A percentile compares a stretch with the other conserved stretches of the same genome.
Evolutionary conservation across 2,797 vertebrate species (phyloP).

Genomic region (Acanthopagrus latus): DNA sequence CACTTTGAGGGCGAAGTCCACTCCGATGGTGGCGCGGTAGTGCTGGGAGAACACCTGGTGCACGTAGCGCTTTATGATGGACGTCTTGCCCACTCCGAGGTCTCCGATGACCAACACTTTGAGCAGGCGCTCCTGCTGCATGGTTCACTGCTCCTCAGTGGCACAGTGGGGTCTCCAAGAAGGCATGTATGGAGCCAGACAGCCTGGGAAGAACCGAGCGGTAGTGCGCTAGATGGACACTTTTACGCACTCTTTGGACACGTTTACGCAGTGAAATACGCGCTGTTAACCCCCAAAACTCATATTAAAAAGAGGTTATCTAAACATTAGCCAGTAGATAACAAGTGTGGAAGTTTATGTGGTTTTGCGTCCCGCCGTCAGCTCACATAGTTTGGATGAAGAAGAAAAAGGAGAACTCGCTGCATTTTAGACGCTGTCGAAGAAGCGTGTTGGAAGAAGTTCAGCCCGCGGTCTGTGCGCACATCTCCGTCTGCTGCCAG

Average conservation of each 20-base stretch:
- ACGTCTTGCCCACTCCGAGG: slow-evolving; percentile 87
- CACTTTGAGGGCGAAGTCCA: slow-evolving; percentile 88
- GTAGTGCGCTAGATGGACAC: no score
- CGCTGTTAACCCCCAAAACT: no score
- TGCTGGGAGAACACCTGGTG: slow-evolving; percentile 88
- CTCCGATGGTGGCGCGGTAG: slow-evolving; percentile 87
- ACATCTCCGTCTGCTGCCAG: slow-evolving; percentile 1
- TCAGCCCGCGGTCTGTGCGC: slow-evolving; percentile 36
- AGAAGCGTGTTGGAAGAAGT: not conserved
- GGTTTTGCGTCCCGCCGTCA: not conserved
- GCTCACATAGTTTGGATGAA: not conserved
- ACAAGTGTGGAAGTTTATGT: not conserved
- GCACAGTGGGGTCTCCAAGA: slow-evolving; percentile 20
- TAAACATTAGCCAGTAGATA: no score
- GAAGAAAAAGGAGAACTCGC: not conserved
- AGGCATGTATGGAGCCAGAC: not conserved
- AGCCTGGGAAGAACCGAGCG: not conserved
- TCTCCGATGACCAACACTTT: slow-evolving; percentile 88
- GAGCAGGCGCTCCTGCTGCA: slow-evolving; percentile 85
- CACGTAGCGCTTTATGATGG: slow-evolving; percentile 87
- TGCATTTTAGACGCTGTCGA: not conserved
- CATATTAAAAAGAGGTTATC: no score
- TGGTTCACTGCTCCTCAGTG: slow-evolving; percentile 3
- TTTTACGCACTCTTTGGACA: no score
- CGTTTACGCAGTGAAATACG: no score